Evolutionary conservation across 2,113 vertebrate genomes (phyloP), one percentile per base, ranked within the genome.

Genomic region (Gavialis gangeticus): DNA sequence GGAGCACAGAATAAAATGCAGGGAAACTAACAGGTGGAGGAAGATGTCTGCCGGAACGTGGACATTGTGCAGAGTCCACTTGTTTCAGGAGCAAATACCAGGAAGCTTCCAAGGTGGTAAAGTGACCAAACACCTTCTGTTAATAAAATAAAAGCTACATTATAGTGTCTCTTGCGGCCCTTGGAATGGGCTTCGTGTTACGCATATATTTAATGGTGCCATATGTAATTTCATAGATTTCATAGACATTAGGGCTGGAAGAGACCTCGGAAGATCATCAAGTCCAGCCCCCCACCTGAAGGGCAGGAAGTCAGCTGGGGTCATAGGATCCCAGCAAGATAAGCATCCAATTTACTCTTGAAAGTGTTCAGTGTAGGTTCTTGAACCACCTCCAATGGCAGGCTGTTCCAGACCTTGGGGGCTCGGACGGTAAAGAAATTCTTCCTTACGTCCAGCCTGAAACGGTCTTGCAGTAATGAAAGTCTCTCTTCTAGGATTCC

Each of bases 401-500:
- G 34, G 5, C 34, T 34, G 34, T 34, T 34, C 34, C 34, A 34
- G 34, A 34, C 34, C 34, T 34, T 34, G 34, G 34, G 34, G 34
- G 34, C 34, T 34, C 34, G 34, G 34, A 34, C 34, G 5, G 4
- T 34, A 34, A 34, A 34, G 34, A 34, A 34, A 34, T 34, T 34
- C 34, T 34, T 34, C 34, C 34, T 34, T 34, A 34, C 5, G 34
- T 34, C 34, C 34, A 34, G 34, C 34, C 34, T 34, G 34, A 34
- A 34, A 34, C 34, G 4, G 34, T 34, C 34, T 34, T 34, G 34
- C 34, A 34, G 34, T 34, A 34, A 91, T 5, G 54, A 62, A 16
- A 25, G 25, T 1, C 1, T 91, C 27, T 66, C 60, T 17, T 95
- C 16, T 58, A 99, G 99, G 98, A 99, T 99, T 92, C 99, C 99